These are phyloP conservation scores for Agonum fuliginosum DNA, from an alignment of 2,888 invertebrate genomes.

Conservation along the genomic window DNA sequence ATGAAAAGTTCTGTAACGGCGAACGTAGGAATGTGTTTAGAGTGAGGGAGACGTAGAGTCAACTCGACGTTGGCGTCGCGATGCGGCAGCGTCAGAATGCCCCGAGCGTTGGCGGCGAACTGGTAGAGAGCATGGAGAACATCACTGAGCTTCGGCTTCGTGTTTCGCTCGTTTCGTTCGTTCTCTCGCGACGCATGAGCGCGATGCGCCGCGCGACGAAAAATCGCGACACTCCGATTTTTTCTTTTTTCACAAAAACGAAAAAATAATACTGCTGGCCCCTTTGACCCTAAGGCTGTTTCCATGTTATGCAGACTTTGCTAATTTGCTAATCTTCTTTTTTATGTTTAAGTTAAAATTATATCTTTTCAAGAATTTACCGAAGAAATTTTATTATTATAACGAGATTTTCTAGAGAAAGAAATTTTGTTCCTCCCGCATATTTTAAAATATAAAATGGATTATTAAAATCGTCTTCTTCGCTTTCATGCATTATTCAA, in stretches of 20 bases:
- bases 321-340: constrained; percentile 56
- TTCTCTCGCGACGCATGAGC: constrained; percentile 48
- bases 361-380: constrained; percentile 39
- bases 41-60: neutral
- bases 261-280: constrained; percentile 41
- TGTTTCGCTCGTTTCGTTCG: neutral
- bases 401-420: constrained; percentile 9
- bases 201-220: constrained; percentile 9
- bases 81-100: constrained; percentile 61
- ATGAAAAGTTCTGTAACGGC: neutral
- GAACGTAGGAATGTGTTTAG: neutral
- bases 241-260: constrained; percentile 30
- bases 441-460: constrained; percentile 16
- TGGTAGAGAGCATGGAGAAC: constrained; percentile 62
- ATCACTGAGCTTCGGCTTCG: neutral
- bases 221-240: constrained; percentile 30
- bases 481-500: neutral
- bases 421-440: constrained; percentile 20
- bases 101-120: constrained; percentile 70
- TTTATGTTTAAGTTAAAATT: constrained; percentile 48
- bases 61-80: constrained; percentile 28
- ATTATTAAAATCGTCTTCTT: neutral
- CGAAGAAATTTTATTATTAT: constrained; percentile 38
- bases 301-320: constrained; percentile 52
- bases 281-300: constrained; percentile 51